phyloP scores from a whole-genome alignment of 2,797 vertebrate species.

The Cephalopachus bancanus region DNA sequence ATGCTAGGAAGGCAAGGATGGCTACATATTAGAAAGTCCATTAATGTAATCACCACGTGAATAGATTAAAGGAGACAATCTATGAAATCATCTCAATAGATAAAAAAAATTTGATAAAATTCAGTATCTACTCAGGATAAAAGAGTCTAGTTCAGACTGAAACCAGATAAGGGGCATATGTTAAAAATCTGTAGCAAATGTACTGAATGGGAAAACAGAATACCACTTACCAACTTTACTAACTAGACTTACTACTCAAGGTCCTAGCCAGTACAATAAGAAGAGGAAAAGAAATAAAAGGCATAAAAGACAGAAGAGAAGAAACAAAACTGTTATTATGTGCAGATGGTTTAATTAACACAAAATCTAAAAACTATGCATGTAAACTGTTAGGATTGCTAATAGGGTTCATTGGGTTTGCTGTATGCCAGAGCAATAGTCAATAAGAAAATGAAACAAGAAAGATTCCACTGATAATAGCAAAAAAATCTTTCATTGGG shows the following conservation, averaged over 20 bases:
- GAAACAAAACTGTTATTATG: neutral
- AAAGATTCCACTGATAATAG: neutral
- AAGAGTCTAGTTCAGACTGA: conserved; percentile 3
- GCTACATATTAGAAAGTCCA: neutral
- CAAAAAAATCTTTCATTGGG: neutral
- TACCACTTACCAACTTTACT: neutral
- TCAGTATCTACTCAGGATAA: neutral
- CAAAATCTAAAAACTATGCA: neutral
- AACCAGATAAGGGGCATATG: neutral
- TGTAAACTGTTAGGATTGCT: neutral
- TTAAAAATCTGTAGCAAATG: neutral
- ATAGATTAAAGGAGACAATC: neutral
- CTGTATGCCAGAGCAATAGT: neutral
- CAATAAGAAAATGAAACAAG: conserved; percentile 14
- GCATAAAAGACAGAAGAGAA: neutral
- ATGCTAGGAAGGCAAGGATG: neutral
- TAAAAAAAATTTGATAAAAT: conserved; percentile 22
- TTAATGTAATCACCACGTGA: neutral
- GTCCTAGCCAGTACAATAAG: neutral
- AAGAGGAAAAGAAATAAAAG: neutral
- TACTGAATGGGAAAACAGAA: neutral
- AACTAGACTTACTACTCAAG: neutral
- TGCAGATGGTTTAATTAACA: conserved; percentile 11
- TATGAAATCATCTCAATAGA: neutral
- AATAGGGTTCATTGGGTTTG: neutral